A percentile compares a stretch with the other conserved stretches of the same genome.
Conservation (phyloP, 1,140 invertebrate genomes). For the Trinorchestia longiramus region DNA sequence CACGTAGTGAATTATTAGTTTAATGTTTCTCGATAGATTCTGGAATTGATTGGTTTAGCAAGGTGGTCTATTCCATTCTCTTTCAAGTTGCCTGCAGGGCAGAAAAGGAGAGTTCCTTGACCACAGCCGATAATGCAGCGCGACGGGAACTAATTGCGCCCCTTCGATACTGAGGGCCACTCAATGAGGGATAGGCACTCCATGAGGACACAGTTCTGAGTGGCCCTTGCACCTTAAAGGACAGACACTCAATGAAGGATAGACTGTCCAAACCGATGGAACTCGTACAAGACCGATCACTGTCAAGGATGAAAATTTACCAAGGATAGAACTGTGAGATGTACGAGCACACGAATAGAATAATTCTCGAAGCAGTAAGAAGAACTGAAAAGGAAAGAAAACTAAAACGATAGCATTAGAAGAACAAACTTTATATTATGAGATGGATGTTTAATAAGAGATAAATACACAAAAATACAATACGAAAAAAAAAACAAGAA, state of each 20-base stretch:
- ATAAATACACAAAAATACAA: too few species aligned
- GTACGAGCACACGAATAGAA: background rate
- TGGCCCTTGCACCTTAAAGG: background rate
- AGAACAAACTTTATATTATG: too few species aligned
- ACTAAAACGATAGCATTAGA: background rate
- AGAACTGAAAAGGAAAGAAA: background rate
- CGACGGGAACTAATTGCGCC: slow-evolving; percentile 40
- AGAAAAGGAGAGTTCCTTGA: slow-evolving; percentile 2
- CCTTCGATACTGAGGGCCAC: background rate
- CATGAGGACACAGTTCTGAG: background rate
- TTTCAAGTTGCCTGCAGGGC: background rate
- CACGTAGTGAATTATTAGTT: slow-evolving; percentile 10
- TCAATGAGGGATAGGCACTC: background rate
- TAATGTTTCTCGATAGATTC: background rate
- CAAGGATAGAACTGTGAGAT: background rate
- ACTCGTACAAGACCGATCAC: background rate
- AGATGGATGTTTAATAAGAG: too few species aligned
- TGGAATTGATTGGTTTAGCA: background rate
- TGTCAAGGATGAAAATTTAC: background rate
- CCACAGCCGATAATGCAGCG: slow-evolving; percentile 29
- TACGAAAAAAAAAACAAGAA: too few species aligned
- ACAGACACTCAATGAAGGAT: background rate
- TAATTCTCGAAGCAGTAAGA: background rate
- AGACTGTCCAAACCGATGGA: background rate
- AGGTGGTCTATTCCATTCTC: background rate